These are phyloP conservation scores for Andrena dorsata DNA, from an alignment of 2,888 invertebrate species.

Conservation along the genomic window DNA sequence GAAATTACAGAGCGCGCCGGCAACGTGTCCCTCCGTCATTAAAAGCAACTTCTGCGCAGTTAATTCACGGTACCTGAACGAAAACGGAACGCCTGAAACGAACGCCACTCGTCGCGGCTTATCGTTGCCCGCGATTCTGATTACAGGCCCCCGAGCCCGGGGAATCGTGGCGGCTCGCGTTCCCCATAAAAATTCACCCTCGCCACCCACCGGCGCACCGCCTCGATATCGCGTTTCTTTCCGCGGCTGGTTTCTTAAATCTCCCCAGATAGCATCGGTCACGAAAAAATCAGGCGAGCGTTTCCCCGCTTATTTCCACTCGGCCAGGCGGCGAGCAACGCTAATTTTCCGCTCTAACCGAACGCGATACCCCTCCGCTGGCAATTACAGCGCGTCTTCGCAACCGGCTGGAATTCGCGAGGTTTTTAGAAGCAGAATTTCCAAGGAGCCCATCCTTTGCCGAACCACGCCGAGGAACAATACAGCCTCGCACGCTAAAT, in stretches of 20 bases:
- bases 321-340: slow-evolving; percentile 34
- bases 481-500: slow-evolving; percentile 50
- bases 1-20: slow-evolving; percentile 2
- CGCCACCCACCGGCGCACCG: background rate
- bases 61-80: slow-evolving; percentile 19
- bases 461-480: slow-evolving; percentile 38
- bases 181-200: slow-evolving; percentile 49
- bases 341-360: slow-evolving; percentile 57
- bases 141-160: slow-evolving; percentile 32
- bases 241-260: slow-evolving; percentile 33
- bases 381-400: slow-evolving; percentile 16
- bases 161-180: slow-evolving; percentile 33
- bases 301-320: slow-evolving; percentile 40
- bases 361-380: slow-evolving; percentile 27
- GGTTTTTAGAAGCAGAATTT: slow-evolving; percentile 3
- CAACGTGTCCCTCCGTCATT: slow-evolving; percentile 14
- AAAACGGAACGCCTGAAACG: background rate
- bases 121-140: slow-evolving; percentile 40
- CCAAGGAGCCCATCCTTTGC: background rate
- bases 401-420: background rate
- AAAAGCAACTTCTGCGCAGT: slow-evolving; percentile 17
- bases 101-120: slow-evolving; percentile 7
- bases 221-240: slow-evolving; percentile 46
- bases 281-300: slow-evolving; percentile 37
- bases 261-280: slow-evolving; percentile 53